Base-by-base conservation (phyloP, 1,140 invertebrate genomes). In the Ruditapes philippinarum region DNA sequence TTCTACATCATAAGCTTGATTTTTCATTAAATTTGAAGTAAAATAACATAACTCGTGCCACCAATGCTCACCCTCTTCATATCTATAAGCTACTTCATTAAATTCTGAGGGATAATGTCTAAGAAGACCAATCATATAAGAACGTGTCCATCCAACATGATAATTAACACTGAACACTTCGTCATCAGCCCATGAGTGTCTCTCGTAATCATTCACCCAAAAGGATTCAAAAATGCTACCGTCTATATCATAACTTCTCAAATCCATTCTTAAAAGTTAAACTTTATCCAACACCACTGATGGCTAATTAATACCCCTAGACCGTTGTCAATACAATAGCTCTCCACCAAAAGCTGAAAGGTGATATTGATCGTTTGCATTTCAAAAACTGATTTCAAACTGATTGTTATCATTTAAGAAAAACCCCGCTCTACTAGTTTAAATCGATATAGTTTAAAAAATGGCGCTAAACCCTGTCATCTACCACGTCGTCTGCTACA, bases 251-350 rank as follows among this genome's bases (percentile, higher is more conserved):
- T 31, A 19, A 12, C 25, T 9, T 65, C 60, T 65, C 60, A 65
- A 65, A 65, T 65, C 60, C 60, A 65, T 65, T 65, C 22, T 54
- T n/a, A 54, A 54, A 54, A 45, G 42, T 45, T 45, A 45, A 45
- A n/a, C n/a, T n/a, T n/a, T n/a, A n/a, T n/a, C n/a, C n/a, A n/a
- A n/a, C n/a, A n/a, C n/a, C n/a, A n/a, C n/a, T n/a, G n/a, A n/a
- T n/a, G n/a, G n/a, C n/a, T n/a, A n/a, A n/a, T n/a, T n/a, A n/a
- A n/a, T n/a, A n/a, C n/a, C n/a, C n/a, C n/a, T n/a, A n/a, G n/a
- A n/a, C n/a, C n/a, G n/a, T n/a, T n/a, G n/a, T n/a, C n/a, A n/a
- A n/a, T n/a, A n/a, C n/a, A n/a, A n/a, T n/a, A n/a, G n/a, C n/a
- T n/a, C n/a, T n/a, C n/a, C n/a, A n/a, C n/a, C n/a, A n/a, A n/a